Evolutionary conservation across 2,797 vertebrate genomes (phyloP).

Genomic region (Heterohyrax brucei): DNA sequence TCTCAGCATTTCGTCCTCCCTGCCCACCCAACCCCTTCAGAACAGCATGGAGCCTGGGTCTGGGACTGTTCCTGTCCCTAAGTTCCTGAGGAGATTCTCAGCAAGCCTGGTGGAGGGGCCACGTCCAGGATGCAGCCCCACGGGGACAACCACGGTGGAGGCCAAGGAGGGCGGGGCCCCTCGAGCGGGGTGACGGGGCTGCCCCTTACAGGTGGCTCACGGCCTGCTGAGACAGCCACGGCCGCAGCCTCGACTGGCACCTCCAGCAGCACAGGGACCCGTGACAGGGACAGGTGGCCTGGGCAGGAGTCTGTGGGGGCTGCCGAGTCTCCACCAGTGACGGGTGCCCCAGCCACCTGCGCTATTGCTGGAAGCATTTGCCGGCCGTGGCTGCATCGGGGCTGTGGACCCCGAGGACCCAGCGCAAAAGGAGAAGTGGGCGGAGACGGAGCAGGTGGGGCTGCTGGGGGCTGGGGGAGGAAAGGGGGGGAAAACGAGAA

Average conservation of each 20-base stretch:
- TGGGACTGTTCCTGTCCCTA: too few relatives aligned
- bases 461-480: background rate
- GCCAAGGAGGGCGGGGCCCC: too few relatives aligned
- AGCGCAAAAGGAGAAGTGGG: background rate
- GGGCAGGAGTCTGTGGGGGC: background rate
- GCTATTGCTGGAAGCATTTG: accelerated
- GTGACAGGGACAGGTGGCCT: accelerated
- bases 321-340: background rate
- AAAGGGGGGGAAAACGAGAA: background rate
- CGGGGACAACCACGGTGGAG: too few relatives aligned
- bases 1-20: background rate
- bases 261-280: accelerated
- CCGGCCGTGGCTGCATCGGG: background rate
- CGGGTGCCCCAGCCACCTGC: background rate
- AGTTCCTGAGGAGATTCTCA: too few relatives aligned
- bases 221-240: accelerated
- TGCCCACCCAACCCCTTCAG: background rate
- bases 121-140: too few relatives aligned
- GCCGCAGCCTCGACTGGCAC: background rate
- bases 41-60: background rate
- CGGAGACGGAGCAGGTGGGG: background rate
- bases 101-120: too few relatives aligned
- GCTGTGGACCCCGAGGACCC: background rate
- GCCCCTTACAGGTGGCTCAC: background rate
- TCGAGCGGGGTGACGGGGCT: accelerated